phyloP scores from a whole-genome alignment of 2,113 vertebrate genomes.

The Carettochelys insculpta region DNA sequence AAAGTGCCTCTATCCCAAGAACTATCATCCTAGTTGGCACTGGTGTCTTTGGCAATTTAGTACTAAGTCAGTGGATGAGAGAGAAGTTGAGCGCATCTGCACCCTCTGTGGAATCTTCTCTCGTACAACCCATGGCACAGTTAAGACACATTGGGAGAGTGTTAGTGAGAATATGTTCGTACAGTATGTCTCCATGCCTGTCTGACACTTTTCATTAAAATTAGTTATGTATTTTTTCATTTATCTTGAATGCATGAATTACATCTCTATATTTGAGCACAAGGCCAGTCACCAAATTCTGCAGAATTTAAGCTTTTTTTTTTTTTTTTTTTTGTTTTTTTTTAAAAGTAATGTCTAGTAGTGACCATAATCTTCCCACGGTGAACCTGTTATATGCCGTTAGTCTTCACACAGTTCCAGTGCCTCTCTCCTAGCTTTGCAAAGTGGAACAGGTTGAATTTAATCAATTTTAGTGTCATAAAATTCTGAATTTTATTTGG shows the following conservation, averaged over 20 bases:
- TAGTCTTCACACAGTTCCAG: background rate
- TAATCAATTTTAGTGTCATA: background rate
- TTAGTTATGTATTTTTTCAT: background rate
- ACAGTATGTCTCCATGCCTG: background rate
- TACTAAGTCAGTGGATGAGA: background rate
- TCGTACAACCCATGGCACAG: background rate
- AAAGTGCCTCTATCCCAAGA: background rate
- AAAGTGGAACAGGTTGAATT: background rate
- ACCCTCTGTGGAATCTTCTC: background rate
- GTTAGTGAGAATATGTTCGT: background rate
- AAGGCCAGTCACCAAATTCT: background rate
- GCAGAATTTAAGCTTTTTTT: background rate
- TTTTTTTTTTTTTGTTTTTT: background rate
- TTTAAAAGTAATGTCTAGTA: background rate
- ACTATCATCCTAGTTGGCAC: background rate
- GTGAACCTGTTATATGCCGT: background rate
- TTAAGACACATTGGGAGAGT: background rate
- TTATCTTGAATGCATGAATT: background rate
- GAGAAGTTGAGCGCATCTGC: too few relatives aligned
- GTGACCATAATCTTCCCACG: background rate
- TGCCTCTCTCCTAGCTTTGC: background rate
- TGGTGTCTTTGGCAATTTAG: background rate
- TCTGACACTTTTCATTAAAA: background rate
- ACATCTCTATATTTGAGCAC: fast-evolving
- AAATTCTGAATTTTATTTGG: fast-evolving